phyloP scores from a whole-genome alignment of 2,113 vertebrate genomes.

The Sorex fumeus region DNA sequence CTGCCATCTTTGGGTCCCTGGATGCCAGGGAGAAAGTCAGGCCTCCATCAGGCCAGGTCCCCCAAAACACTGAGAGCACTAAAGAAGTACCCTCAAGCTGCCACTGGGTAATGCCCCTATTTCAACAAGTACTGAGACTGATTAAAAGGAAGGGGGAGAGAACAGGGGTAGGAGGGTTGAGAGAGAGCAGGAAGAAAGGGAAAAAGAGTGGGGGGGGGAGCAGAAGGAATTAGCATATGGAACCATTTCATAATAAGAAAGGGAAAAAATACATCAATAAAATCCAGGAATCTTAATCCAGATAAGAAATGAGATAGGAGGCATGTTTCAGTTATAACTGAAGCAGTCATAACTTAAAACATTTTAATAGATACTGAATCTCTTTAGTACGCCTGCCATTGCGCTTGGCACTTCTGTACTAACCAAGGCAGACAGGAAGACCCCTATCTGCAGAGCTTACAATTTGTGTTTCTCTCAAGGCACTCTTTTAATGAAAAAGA shows the following conservation, averaged over 20 bases:
- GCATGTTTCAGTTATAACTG: not conserved
- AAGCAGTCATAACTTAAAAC: not conserved
- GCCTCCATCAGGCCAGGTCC: not conserved
- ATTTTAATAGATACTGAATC: not conserved
- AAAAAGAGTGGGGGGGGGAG: too few species aligned
- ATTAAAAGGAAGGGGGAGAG: too few species aligned
- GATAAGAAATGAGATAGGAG: not conserved
- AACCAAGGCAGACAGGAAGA: constrained; percentile 17
- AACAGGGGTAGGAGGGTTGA: not conserved
- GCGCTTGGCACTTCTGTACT: not conserved
- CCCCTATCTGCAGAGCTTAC: not conserved
- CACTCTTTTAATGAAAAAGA: too few species aligned
- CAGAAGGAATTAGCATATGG: not conserved
- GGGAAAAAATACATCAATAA: not conserved
- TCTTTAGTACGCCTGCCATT: not conserved
- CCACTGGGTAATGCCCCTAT: not conserved
- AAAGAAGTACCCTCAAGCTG: too few species aligned
- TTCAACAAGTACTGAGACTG: not conserved
- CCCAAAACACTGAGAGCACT: not conserved
- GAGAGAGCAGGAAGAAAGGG: not conserved
- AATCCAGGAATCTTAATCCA: not conserved
- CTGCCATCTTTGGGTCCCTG: not conserved
- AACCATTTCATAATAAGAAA: not conserved
- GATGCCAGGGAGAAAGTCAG: not conserved
- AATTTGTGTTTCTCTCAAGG: not conserved